Conservation (phyloP, 2,113 vertebrate genomes). For the Lamprotornis superbus region DNA sequence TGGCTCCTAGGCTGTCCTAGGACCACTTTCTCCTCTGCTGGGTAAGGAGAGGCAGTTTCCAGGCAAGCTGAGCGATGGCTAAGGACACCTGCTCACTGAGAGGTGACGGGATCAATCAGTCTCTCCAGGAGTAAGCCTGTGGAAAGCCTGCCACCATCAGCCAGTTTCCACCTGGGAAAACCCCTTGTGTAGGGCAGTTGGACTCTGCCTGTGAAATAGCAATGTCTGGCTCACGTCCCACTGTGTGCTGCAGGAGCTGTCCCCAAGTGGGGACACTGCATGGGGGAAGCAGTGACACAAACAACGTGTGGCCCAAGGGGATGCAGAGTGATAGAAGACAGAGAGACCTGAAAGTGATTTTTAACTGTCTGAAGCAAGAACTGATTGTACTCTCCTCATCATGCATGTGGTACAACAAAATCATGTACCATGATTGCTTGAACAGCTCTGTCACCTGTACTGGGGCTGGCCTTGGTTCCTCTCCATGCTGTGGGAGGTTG, state of each 20-base stretch:
- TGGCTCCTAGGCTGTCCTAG: not conserved
- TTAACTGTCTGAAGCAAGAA: not conserved
- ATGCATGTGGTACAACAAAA: not conserved
- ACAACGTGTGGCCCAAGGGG: not conserved
- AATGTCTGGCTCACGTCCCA: rapidly evolving
- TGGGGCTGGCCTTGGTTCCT: not conserved
- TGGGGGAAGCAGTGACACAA: not conserved
- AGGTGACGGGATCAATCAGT: not conserved
- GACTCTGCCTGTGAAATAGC: not conserved
- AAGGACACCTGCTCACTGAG: rapidly evolving
- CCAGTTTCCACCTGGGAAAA: not conserved
- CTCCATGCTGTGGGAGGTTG: not conserved
- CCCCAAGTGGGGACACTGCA: not conserved
- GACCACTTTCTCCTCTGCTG: not conserved
- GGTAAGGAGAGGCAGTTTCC: not conserved
- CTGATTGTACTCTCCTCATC: not conserved
- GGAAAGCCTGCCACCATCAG: not conserved
- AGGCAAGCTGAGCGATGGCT: not conserved
- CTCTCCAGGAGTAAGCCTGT: not conserved
- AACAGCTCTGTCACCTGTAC: not conserved
- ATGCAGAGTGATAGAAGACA: not conserved
- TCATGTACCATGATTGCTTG: rapidly evolving
- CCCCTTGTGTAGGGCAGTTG: not conserved
- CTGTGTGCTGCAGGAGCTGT: not conserved
- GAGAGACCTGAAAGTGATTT: not conserved